These are phyloP conservation scores for Chiloscyllium plagiosum DNA, from an alignment of 2,113 vertebrate genomes.

Conservation along the genomic window DNA sequence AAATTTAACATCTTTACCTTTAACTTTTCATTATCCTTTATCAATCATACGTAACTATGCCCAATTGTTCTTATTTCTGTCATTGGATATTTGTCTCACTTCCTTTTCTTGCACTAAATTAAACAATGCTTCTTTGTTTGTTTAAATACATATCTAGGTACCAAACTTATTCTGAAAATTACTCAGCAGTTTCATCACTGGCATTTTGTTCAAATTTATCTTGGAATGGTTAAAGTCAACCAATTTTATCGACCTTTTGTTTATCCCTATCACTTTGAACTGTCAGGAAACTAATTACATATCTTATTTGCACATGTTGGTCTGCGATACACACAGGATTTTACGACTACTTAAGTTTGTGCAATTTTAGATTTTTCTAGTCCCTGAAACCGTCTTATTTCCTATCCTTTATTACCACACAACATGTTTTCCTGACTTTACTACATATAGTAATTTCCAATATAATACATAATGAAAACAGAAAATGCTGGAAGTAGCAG, in stretches of 20 bases:
- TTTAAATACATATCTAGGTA: neutral
- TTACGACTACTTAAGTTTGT: neutral
- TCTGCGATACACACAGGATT: neutral
- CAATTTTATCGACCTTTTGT: neutral
- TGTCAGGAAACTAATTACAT: neutral
- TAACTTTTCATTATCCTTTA: neutral
- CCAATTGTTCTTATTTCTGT: neutral
- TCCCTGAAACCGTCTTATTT: neutral
- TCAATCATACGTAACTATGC: neutral
- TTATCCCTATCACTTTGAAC: neutral
- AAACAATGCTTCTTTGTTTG: neutral
- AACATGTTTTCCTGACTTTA: neutral
- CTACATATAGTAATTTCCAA: neutral
- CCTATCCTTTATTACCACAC: neutral
- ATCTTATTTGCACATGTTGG: neutral
- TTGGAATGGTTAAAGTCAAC: neutral
- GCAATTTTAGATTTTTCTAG: neutral
- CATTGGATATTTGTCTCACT: neutral
- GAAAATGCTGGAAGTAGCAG: neutral
- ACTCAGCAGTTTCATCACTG: neutral
- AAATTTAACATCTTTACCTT: neutral
- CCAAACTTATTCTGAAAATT: neutral
- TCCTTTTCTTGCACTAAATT: neutral
- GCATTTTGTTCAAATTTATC: neutral
- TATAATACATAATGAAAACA: neutral